Percentiles rank a stretch among this genome's conserved stretches.
These are phyloP conservation scores for Chironomus striatipennis DNA, from an alignment of 1,140 invertebrate species.

Conservation along the genomic window DNA sequence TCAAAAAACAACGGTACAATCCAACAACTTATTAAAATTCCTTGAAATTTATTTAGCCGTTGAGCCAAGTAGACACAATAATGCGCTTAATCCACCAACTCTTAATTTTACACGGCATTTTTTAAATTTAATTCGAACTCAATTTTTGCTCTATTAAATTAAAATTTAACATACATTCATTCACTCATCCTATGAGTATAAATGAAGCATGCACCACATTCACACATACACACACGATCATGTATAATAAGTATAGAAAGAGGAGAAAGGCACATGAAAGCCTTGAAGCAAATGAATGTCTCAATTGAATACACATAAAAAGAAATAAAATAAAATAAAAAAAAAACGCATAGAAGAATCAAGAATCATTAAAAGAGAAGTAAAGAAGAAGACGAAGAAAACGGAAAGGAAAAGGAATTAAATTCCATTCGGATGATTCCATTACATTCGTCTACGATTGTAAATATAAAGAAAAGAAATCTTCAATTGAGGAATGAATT, in stretches of 20 bases:
- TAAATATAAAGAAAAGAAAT: background rate
- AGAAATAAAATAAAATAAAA: background rate
- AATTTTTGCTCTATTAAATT: too few species aligned
- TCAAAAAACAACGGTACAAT: too few species aligned
- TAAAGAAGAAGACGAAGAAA: background rate
- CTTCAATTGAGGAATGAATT: slow-evolving; percentile 12
- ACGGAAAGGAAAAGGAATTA: slow-evolving; percentile 8
- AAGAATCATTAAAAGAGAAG: slow-evolving; percentile 1
- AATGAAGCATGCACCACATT: background rate
- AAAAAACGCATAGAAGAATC: slow-evolving; percentile 8
- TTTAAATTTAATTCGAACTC: too few species aligned
- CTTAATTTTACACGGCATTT: too few species aligned
- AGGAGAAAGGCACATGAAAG: background rate
- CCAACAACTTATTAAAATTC: too few species aligned
- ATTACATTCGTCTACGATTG: background rate
- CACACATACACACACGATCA: background rate
- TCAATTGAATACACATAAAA: background rate
- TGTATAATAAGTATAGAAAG: background rate
- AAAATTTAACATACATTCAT: background rate
- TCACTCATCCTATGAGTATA: background rate
- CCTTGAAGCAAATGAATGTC: background rate
- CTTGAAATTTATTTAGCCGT: too few species aligned
- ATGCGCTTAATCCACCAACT: too few species aligned
- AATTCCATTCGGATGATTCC: slow-evolving; percentile 7
- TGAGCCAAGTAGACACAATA: too few species aligned